Base-by-base conservation (phyloP, 1,140 invertebrate species). In the Eufriesea mexicana region DNA sequence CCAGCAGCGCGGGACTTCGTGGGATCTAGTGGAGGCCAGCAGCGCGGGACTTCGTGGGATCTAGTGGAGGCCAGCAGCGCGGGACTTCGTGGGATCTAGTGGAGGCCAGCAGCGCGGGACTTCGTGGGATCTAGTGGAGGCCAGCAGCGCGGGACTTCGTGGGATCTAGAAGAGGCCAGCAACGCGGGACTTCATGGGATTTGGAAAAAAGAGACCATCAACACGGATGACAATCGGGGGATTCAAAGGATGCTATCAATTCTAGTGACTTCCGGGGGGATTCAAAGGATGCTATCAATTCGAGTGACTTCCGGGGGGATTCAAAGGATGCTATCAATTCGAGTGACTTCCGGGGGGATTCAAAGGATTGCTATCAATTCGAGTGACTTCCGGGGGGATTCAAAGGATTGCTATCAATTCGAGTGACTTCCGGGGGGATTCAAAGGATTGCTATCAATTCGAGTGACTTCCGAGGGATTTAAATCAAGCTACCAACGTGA, bases 1-100 rank as follows among this genome's bases (percentile, higher is more conserved):
- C 12, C 16, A 70, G 45, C 72, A 35, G 28, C n/a, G n/a, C n/a
- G n/a, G n/a, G n/a, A n/a, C n/a, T 62, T 70, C 66, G 16, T 55
- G 51, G 49, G 28, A 55, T 55, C 75, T 47, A 79, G 77, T 84
- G 82, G 61, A 78, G 62, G 62, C 12, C 54, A 54, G 49, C n/a
- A n/a, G n/a, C n/a, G n/a, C n/a, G n/a, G n/a, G 25, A 18, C 9
- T 35, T 55, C 20, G 16, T 42, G 45, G 5, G 0, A 35, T 35
- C 4, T 35, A 23, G 51, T 25, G 16, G 14, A 47, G 20, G 20
- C 51, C 14, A 18, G 0, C 51, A 54, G 14, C 51, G 18, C 0
- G 1, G 20, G 20, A 66, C 5, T 42, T 42, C 2, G 28, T 42
- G 9, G 35, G 5, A 23, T 45, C 1, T 0, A 6, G 6, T 42